Percentiles rank a stretch among this genome's conserved stretches.
These are phyloP conservation scores for Cirrhinus molitorella DNA, from an alignment of 2,797 vertebrate genomes.

Conservation along the genomic window DNA sequence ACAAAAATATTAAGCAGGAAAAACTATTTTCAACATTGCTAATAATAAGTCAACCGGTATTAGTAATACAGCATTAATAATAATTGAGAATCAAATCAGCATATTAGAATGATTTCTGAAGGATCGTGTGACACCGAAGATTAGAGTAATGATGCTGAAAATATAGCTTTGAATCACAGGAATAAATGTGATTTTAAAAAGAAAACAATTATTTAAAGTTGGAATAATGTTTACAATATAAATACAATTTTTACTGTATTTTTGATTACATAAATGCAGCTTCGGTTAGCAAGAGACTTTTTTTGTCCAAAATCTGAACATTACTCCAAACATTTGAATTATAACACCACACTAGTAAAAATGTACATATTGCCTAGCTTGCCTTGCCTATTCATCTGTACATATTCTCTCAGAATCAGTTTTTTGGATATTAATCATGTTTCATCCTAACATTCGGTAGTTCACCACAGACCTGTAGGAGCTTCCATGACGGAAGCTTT, in stretches of 20 bases:
- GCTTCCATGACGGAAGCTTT: slow-evolving; percentile 97
- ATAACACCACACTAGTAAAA: neutral
- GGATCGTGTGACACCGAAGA: neutral
- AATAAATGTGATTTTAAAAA: no score
- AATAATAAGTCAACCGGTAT: no score
- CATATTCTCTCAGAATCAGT: neutral
- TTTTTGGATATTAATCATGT: neutral
- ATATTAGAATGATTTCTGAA: neutral
- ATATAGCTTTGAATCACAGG: neutral
- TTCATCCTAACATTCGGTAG: neutral
- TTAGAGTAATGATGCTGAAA: neutral
- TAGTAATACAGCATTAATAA: no score
- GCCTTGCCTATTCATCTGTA: neutral
- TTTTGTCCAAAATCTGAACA: no score
- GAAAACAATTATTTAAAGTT: no score
- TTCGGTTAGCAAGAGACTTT: neutral
- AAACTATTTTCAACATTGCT: no score
- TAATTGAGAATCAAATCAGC: no score
- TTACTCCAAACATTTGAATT: neutral
- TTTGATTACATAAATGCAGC: neutral
- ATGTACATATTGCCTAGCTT: neutral
- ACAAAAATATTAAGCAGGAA: no score
- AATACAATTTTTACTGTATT: no score
- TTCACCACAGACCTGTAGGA: slow-evolving; percentile 88
- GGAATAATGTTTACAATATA: neutral